These are phyloP conservation scores for Rhingia campestris DNA, from an alignment of 2,888 invertebrate genomes.

Conservation along the genomic window DNA sequence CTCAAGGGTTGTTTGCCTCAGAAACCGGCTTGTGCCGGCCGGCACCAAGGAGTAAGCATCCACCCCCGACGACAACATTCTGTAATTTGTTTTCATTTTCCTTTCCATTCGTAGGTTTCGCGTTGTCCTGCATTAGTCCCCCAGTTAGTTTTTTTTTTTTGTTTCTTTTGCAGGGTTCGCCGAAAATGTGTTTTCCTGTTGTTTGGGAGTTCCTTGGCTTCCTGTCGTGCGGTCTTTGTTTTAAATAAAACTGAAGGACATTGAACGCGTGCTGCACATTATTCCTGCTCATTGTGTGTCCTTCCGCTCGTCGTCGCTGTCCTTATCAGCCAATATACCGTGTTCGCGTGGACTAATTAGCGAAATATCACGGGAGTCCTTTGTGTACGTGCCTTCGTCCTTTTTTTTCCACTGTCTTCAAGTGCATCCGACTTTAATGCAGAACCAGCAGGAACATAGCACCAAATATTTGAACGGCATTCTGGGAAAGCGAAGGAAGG, in stretches of 20 bases:
- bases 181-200: constrained; percentile 30
- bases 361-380: not conserved
- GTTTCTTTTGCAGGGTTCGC: not conserved
- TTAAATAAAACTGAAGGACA: constrained; percentile 52
- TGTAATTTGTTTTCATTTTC: constrained; percentile 62
- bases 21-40: constrained; percentile 53
- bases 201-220: constrained; percentile 31
- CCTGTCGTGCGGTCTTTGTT: constrained; percentile 26
- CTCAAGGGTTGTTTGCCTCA: constrained; percentile 68
- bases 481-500: constrained; percentile 4
- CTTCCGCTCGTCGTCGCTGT: not conserved
- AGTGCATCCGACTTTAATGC: constrained; percentile 41
- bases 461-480: constrained; percentile 53
- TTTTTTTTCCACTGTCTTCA: constrained; percentile 17
- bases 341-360: constrained; percentile 59
- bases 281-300: constrained; percentile 51
- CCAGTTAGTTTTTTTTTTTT: not conserved
- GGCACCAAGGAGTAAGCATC: constrained; percentile 37
- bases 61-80: constrained; percentile 33
- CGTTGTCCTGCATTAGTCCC: constrained; percentile 19
- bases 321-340: constrained; percentile 52
- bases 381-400: constrained; percentile 49
- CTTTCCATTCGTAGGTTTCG: not conserved
- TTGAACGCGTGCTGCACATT: constrained; percentile 68
- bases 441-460: not conserved